These are phyloP conservation scores for Myotis myotis DNA, from an alignment of 2,797 vertebrate species.

Conservation along the genomic window DNA sequence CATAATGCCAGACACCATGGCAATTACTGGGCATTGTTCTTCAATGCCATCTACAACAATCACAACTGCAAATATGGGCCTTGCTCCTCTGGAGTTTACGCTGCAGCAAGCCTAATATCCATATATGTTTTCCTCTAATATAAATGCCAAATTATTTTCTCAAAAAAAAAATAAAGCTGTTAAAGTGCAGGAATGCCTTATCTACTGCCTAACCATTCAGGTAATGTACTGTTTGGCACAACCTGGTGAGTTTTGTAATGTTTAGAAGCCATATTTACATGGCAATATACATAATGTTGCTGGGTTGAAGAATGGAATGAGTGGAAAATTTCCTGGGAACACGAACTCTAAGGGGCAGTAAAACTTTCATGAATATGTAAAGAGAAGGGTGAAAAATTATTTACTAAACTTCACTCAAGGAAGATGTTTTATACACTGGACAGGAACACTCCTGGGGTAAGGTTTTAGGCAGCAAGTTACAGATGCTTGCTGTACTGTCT, in stretches of 20 bases:
- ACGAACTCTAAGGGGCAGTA: background rate
- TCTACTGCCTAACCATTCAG: background rate
- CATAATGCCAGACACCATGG: background rate
- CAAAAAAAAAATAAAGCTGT: background rate
- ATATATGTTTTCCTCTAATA: background rate
- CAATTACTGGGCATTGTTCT: background rate
- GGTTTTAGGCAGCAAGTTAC: background rate
- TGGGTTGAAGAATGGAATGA: background rate
- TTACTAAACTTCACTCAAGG: background rate
- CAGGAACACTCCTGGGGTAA: background rate
- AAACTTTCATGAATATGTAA: conserved; percentile 30
- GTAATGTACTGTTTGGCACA: background rate
- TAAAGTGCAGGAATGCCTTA: background rate
- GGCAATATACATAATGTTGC: background rate
- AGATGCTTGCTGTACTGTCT: background rate
- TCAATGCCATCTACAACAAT: background rate
- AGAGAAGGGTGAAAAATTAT: background rate
- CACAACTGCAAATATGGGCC: background rate
- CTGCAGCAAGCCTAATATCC: background rate
- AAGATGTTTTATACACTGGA: background rate
- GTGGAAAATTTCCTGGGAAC: background rate
- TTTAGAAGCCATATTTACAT: background rate
- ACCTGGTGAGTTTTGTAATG: background rate
- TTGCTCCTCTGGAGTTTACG: background rate
- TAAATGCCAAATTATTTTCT: conserved; percentile 1